phyloP scores from a whole-genome alignment of 1,140 invertebrate genomes.

The Sinella curviseta region DNA sequence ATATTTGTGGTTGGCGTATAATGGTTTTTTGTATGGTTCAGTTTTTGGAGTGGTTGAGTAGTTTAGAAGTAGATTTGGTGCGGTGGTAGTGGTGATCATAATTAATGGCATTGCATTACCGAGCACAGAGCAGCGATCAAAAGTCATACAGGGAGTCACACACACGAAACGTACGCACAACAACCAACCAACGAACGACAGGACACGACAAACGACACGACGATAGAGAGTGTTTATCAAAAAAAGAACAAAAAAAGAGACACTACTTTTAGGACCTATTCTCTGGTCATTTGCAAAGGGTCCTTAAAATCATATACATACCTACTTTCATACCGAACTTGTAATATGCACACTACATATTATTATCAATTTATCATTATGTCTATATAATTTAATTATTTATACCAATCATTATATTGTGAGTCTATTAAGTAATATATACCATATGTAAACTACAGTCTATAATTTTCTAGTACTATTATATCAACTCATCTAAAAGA shows the following conservation, averaged over 20 bases:
- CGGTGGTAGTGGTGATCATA: background rate
- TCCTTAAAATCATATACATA: background rate
- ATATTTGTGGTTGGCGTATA: too few relatives aligned
- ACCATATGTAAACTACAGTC: too few relatives aligned
- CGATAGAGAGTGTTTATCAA: background rate
- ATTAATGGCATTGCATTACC: background rate
- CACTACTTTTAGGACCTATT: constrained; percentile 3
- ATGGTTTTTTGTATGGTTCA: too few relatives aligned
- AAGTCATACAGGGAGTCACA: background rate
- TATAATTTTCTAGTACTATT: too few relatives aligned
- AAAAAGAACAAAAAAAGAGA: background rate
- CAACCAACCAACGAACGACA: too few relatives aligned
- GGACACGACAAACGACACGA: background rate
- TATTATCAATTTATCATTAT: background rate
- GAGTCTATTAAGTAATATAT: too few relatives aligned
- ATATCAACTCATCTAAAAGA: too few relatives aligned
- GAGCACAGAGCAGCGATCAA: background rate
- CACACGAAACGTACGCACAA: too few relatives aligned
- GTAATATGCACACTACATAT: background rate
- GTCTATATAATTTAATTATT: background rate
- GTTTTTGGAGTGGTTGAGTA: background rate
- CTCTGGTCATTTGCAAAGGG: background rate
- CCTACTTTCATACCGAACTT: background rate
- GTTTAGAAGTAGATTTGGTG: background rate
- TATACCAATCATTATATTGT: too few relatives aligned